phyloP scores from a whole-genome alignment of 2,888 invertebrate species.

The Sarcophaga variegata region DNA sequence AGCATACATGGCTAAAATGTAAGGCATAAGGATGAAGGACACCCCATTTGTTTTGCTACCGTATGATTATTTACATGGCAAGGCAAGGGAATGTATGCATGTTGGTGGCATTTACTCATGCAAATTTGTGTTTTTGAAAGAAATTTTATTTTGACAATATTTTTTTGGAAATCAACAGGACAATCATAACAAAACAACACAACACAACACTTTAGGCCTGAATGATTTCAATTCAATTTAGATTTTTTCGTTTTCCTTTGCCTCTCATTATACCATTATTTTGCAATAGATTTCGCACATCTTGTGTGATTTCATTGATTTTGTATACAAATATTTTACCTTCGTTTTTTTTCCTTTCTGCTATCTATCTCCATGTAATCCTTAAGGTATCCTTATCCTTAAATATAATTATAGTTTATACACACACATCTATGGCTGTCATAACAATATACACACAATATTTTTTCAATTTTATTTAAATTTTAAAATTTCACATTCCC shows the following conservation, averaged over 20 bases:
- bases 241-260: not conserved
- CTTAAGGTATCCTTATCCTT: slow-evolving; percentile 39
- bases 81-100: not conserved
- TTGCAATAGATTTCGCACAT: no score
- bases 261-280: no score
- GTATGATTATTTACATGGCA: slow-evolving; percentile 36
- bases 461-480: no score
- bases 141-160: slow-evolving; percentile 58
- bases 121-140: slow-evolving; percentile 46
- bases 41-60: slow-evolving; percentile 57
- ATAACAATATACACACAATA: slow-evolving; percentile 43
- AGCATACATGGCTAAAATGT: slow-evolving; percentile 8
- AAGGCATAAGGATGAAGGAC: slow-evolving; percentile 39
- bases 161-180: slow-evolving; percentile 62
- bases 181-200: slow-evolving; percentile 54
- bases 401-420: slow-evolving; percentile 60
- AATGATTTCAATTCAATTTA: slow-evolving; percentile 59
- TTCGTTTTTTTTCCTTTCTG: no score
- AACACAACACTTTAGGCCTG: slow-evolving; percentile 68
- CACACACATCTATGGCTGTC: slow-evolving; percentile 55
- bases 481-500: no score
- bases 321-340: no score
- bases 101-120: slow-evolving; percentile 52
- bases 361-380: slow-evolving; percentile 35
- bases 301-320: no score